Evolutionary conservation across 2,113 vertebrate genomes (phyloP), one percentile per base, ranked within the genome.

Genomic region (Murina feae): DNA sequence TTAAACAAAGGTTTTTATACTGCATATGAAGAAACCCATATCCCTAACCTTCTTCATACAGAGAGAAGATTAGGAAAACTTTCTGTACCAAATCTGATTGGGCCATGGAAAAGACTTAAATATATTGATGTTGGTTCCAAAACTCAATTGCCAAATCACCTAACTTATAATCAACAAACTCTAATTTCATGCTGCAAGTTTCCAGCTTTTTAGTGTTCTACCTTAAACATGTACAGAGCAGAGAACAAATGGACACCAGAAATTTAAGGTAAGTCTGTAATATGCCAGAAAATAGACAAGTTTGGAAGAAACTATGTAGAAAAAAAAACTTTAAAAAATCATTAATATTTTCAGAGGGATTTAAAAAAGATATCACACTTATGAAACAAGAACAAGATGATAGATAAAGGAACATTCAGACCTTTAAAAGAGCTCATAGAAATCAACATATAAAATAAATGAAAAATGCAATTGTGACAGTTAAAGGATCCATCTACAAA

Each of bases 141-240:
- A 91, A 86, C 37, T 74, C 79, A 94, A 72, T 5, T 30, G 32
- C 20, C 35, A 90, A 95, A 93, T 44, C 35, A 76, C 8, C 49
- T 68, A 95, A 83, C 10, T 83, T 91, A 82, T 14, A 91, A 72
- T 39, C n/a, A 71, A 44, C 21, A 60, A 93, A 92, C 4, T 58
- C 23, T 8, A 28, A 79, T 28, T 85, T 89, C 44, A 74, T 49
- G 13, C 11, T 87, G 83, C 49, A 25, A 90, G 78, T 4, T 80
- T 87, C 81, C 35, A 65, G 42, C 1, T 75, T 96, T 66, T 53
- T 78, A 80, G 53, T 72, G 35, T 42, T n/a, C 39, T 0, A 69
- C 35, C n/a, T 95, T 95, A 88, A 96, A 53, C 32, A 94, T 17
- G 6, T 47, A 86, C 11, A 89, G 55, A 81, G 87, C 18, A 82